Base-by-base conservation (phyloP, 1,140 invertebrate genomes). In the Helicoverpa zea region DNA sequence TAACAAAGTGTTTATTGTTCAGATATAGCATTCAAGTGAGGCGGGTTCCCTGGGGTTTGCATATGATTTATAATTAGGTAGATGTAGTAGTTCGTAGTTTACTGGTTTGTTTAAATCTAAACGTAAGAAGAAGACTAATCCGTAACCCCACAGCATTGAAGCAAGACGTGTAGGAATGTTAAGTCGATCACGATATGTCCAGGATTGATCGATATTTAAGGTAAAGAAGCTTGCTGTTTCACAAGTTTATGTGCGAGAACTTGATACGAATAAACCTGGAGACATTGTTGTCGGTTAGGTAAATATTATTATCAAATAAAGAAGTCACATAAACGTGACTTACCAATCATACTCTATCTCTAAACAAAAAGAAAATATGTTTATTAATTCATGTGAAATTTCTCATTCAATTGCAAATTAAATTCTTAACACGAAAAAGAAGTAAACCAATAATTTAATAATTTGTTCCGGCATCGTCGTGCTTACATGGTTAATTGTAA, bases 11-110 rank as follows among this genome's bases (percentile, higher is more conserved):
- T 68, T 43, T 18, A 68, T 43, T 16, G 35, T 43, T 43, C 35
- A 43, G 43, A 66, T 47, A 47, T n/a, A 47, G 29, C 9, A 66
- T 66, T 66, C 35, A 47, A 16, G 43, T 23, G 35, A 49, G 49
- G n/a, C 49, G 43, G 64, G 64, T 49, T 68, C 64, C 64, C 64
- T 49, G 64, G 64, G 64, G 64, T 49, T 68, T 16, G 14, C 35
- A 47, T 49, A 16, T 51, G 43, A 68, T 49, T 68, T 68, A 68
- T 49, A 68, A 49, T 68, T 23, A 23, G 13, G 43, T 68, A 49
- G n/a, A 47, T 18, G 63, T 16, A 43, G 35, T n/a, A 30, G 14
- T 47, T 66, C 43, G 43, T 47, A 47, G n/a, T 35, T 43, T 43
- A 43, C 35, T 43, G 5, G 35, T 43, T 43, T 7, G 35, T 43